Evolutionary conservation across 2,797 vertebrate genomes (phyloP), one percentile per base, ranked within the genome.

Genomic region (Menidia menidia): DNA sequence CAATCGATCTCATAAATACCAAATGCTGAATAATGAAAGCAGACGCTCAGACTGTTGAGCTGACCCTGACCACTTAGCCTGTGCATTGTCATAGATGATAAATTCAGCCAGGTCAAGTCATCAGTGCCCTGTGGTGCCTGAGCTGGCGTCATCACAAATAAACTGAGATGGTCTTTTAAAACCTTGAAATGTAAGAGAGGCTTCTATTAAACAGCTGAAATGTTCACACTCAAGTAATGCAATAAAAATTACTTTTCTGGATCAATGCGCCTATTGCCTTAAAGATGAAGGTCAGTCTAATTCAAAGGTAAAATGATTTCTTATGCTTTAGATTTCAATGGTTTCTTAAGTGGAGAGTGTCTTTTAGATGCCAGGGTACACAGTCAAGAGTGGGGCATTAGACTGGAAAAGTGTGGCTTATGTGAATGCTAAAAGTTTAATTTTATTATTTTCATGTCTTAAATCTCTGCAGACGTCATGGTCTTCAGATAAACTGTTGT

Each of bases 1-100:
- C 68, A 51, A 68, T 83, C 57, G 10, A 5, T 64, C 78, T 79
- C 82, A 64, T 86, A 86, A 87, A 87, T 81, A 84, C 71, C 55
- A 60, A 64, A 69, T 2, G 56, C 8, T 63, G 82, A 82, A 78
- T 77, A 87, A 81, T 65, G 64, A 81, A 60, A 60, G 69, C 54
- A 44, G 64, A 69, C 66, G 60, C 63, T 55, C 35, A 39, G 78
- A 62, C 73, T 55, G 4, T 0, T 16, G 59, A 35, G 11, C 41
- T 42, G 70, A 83, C 81, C 73, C 64, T 2, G 19, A 41, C 43
- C 79, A 64, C 66, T 82, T 48, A 81, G 68, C 42, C 71, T 48
- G 31, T 2, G 1, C 16, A 42, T 60, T 19, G 8, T 48, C 70
- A 69, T 0, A 13, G 0, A 42, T 67, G 80, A 84, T 81, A 5